Evolutionary conservation across 2,888 invertebrate genomes (phyloP), one percentile per base, ranked within the genome.

Genomic region (Ceramica pisi): DNA sequence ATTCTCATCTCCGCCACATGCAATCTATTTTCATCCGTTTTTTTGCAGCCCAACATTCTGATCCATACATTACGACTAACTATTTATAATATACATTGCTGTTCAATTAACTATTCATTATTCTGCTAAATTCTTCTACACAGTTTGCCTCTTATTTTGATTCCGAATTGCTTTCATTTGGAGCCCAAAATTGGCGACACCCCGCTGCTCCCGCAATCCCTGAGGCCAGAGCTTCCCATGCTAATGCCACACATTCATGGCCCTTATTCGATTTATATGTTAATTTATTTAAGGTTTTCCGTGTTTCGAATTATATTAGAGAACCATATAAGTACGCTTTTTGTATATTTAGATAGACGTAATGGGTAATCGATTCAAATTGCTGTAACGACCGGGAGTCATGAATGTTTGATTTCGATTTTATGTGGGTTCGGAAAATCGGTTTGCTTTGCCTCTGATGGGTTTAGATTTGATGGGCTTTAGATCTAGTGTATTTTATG

Each of bases 231-330:
- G 48, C 66, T 57, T 51, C 12, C n/a, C 57, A 79, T 80, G 80
- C 50, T 67, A 78, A 84, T 73, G n/a, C 61, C 57, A 56, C 50
- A 75, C 73, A 75, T 81, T 76, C 59, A 79, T 63, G 61, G 60
- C 55, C 59, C 50, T 68, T 56, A 72, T 78, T 82, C 85, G 82
- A 85, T 85, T 75, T 85, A 85, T 85, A 85, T 85, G 85, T 77
- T 78, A 85, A 85, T 85, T 71, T 71, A 75, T 85, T 82, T 80
- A 72, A 75, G 64, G 70, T 74, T 75, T 73, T 76, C 71, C 75
- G 67, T 78, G 69, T 71, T 69, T 73, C 31, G 73, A 75, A 75
- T 84, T 67, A 74, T 78, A 80, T 83, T 70, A 80, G 55, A 46
- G 44, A 56, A 67, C 53, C 74, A 44, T 82, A 66, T 72, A 80